These are phyloP conservation scores for Agriopis leucophaearia DNA, from an alignment of 2,888 invertebrate species.

Conservation along the genomic window DNA sequence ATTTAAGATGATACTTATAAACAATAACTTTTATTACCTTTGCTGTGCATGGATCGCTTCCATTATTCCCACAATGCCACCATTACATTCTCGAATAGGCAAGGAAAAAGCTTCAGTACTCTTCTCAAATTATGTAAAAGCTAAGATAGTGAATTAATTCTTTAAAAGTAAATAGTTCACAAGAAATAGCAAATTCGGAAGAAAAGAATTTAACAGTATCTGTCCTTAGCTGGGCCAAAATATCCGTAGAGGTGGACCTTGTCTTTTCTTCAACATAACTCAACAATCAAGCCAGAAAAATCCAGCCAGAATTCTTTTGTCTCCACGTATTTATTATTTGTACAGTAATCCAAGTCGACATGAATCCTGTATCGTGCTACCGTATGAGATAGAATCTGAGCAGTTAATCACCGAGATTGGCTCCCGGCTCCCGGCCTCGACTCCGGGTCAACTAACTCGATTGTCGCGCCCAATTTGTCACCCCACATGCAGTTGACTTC, in stretches of 20 bases:
- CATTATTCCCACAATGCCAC: too few species aligned
- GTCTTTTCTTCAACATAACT: not conserved
- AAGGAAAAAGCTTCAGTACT: too few species aligned
- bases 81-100: too few species aligned
- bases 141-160: not conserved
- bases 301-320: not conserved
- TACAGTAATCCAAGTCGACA: constrained; percentile 3
- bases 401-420: constrained; percentile 72
- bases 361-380: constrained; percentile 27
- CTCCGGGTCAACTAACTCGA: constrained; percentile 83
- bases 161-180: not conserved
- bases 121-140: not conserved
- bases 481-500: constrained; percentile 61
- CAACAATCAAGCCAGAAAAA: not conserved
- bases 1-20: too few species aligned
- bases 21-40: too few species aligned
- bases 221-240: too few species aligned
- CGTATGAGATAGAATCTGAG: constrained; percentile 45
- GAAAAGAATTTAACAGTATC: too few species aligned
- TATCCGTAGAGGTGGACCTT: too few species aligned
- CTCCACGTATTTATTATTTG: not conserved
- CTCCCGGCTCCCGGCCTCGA: constrained; percentile 58
- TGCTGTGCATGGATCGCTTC: too few species aligned
- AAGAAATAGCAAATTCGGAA: too few species aligned
- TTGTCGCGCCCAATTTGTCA: constrained; percentile 82